phyloP scores from a whole-genome alignment of 2,797 vertebrate genomes.

The Phoebastria nigripes region DNA sequence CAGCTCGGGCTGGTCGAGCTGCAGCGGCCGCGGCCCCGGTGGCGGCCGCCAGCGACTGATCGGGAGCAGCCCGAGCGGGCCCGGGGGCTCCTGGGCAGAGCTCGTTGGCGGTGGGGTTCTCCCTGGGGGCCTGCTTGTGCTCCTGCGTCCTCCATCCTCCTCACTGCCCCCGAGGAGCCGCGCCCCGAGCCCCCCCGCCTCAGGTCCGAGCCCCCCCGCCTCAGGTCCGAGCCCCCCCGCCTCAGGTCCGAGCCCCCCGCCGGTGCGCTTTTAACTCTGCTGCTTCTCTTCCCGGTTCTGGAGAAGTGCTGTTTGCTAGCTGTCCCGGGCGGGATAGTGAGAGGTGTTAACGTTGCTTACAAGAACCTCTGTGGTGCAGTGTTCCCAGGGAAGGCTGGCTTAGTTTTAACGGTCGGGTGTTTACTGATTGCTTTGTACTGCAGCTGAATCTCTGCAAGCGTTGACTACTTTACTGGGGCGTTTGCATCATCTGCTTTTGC shows the following conservation, averaged over 20 bases:
- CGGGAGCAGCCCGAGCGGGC: background rate
- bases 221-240: background rate
- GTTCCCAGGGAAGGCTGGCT: background rate
- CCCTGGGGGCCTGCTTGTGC: too few species aligned
- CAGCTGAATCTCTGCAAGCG: rapidly evolving
- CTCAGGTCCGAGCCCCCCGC: background rate
- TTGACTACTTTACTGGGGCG: rapidly evolving
- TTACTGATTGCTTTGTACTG: background rate
- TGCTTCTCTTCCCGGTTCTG: rapidly evolving
- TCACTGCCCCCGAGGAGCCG: too few species aligned
- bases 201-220: background rate
- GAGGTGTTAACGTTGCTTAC: rapidly evolving
- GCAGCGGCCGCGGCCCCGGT: background rate
- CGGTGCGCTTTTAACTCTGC: rapidly evolving
- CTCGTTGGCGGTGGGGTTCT: background rate
- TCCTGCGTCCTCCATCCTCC: rapidly evolving
- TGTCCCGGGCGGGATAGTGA: rapidly evolving
- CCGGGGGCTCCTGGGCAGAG: background rate
- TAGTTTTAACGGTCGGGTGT: rapidly evolving
- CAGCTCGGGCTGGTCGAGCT: too few species aligned
- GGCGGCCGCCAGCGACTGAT: rapidly evolving
- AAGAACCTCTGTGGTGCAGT: rapidly evolving
- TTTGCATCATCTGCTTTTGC: background rate
- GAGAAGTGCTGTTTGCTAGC: rapidly evolving
- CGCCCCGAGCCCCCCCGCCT: too few species aligned